Percentiles rank a stretch among this genome's conserved stretches.
Conservation (phyloP, 2,113 vertebrate genomes). For the Ochotona princeps region DNA sequence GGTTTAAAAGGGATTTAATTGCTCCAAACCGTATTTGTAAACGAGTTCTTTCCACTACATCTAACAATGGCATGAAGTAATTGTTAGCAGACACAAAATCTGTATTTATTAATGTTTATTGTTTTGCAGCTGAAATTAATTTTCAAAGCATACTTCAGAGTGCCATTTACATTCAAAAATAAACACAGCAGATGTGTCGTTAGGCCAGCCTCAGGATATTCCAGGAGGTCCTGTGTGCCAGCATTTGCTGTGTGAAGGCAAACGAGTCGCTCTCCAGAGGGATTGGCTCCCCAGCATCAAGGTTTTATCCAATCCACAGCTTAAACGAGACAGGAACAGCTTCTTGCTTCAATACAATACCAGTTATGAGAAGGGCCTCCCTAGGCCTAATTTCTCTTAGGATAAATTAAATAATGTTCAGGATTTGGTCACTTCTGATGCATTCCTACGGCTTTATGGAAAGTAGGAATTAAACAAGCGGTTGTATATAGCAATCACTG, state of each 20-base stretch:
- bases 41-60: conserved; percentile 60
- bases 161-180: conserved; percentile 77
- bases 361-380: conserved; percentile 71
- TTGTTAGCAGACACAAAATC: conserved; percentile 64
- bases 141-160: conserved; percentile 74
- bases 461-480: conserved; percentile 62
- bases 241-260: neutral
- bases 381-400: conserved; percentile 70
- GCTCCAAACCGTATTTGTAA: conserved; percentile 67
- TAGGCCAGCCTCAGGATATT: conserved; percentile 65
- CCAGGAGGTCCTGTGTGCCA: conserved; percentile 56
- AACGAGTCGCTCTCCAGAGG: conserved; percentile 31
- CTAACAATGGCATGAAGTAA: conserved; percentile 65
- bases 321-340: conserved; percentile 71
- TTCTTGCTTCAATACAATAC: conserved; percentile 67
- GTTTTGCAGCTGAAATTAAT: conserved; percentile 75
- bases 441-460: conserved; percentile 68
- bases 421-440: conserved; percentile 68
- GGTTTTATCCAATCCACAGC: conserved; percentile 68
- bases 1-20: conserved; percentile 65
- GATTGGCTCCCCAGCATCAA: conserved; percentile 49
- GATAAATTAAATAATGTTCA: conserved; percentile 77
- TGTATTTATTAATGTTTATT: conserved; percentile 78
- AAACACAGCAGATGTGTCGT: conserved; percentile 69
- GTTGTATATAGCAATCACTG: neutral